Evolutionary conservation across 2,888 invertebrate genomes (phyloP), one percentile per base, ranked within the genome.

Genomic region (Erpobdella octoculata): DNA sequence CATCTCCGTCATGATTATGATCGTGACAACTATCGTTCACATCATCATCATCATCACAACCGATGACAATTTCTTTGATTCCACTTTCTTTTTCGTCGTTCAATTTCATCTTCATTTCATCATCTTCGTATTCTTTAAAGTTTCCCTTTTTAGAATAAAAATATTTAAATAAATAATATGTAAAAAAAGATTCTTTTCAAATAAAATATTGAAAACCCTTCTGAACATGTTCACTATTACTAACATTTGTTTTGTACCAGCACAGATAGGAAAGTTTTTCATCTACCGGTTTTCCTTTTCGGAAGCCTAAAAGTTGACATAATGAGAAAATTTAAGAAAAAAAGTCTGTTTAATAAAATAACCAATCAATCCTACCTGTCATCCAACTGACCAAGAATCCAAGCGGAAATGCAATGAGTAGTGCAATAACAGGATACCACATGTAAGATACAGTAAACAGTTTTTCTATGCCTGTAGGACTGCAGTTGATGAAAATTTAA

Each of bases 381-480:
- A 68, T 15, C 53, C 68, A 65, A 65, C 74, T 74, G 64, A 72
- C 73, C 2, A 72, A 4, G 64, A 72, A 72, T 5, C 70, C 74
- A 5, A 74, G 62, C 21, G 68, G 18, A 18, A 73, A 31, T 4
- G 72, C 70, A n/a, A 71, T 58, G 3, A 38, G 0, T 2, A 74
- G 21, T 8, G 73, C 74, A 28, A 74, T 46, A 12, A 73, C 9
- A 4, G 70, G 58, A 70, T 75, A 75, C 75, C 75, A 75, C 72
- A 75, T 70, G 71, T 75, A 75, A n/a, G 75, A 75, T 31, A 75
- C 71, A 41, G 25, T 71, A 36, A 73, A 74, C n/a, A 74, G 41
- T n/a, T 72, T 36, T 36, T 72, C 61, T n/a, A 72, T 18, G 2
- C 70, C 62, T 8, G 70, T 35, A 21, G 69, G 67, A 21, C 72